Evolutionary conservation across 2,888 invertebrate species (phyloP), one percentile per base, ranked within the genome.

Genomic region (Pandemis cinnamomeana): DNA sequence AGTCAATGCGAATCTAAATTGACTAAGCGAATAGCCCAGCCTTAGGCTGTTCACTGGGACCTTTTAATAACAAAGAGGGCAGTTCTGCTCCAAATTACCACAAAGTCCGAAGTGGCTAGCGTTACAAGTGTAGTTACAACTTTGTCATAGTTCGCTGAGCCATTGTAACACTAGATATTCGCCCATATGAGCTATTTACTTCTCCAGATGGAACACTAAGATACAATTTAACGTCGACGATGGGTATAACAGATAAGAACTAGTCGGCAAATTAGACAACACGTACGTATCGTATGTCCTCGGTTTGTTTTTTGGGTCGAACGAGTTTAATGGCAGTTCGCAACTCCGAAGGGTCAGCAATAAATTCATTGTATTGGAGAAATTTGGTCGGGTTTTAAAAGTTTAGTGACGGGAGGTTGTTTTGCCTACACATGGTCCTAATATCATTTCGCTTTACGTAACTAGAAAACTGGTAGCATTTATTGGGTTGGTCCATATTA

Each of bases 161-260:
- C 72, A 71, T 75, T 78, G 78, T 80, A 77, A 79, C 74, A 78
- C 72, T 73, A 79, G 79, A 80, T 79, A 77, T 75, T 76, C 75
- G 79, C 74, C 77, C 84, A 83, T 85, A 86, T 84, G 85, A 86
- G 85, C 86, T 86, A 88, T 88, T 86, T 86, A 85, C 83, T 82
- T 79, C 80, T 82, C 80, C 68, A 80, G 84, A 84, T 83, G 80
- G 80, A 84, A 83, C 81, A 82, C 72, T 80, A 75, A 79, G 87
- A 88, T 88, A 89, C 75, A 75, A 79, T 83, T 81, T 87, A 85
- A 88, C 84, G 82, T 83, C 66, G 79, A 79, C 85, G 89, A 90
- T 90, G 86, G 87, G 88, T 76, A 79, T 78, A 77, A 75, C 78
- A 77, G 89, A 90, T 89, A 87, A 58, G 64, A 48, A 86, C 85